phyloP scores from a whole-genome alignment of 2,888 invertebrate species.

The Agrochola circellaris region DNA sequence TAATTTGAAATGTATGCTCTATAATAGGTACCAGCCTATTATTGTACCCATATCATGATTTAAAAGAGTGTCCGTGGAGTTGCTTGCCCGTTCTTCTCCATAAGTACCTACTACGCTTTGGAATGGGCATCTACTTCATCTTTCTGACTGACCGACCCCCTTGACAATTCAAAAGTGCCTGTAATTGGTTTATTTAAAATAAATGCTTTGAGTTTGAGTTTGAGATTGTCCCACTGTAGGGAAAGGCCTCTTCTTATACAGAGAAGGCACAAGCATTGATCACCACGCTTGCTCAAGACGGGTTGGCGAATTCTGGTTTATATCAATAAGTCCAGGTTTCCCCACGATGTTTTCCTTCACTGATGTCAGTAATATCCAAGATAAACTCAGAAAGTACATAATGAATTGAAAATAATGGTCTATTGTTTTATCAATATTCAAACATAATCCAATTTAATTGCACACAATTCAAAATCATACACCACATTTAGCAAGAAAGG shows the following conservation, averaged over 20 bases:
- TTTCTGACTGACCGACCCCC: no score
- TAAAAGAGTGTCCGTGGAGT: no score
- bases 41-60: no score
- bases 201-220: no score
- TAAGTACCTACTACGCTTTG: no score
- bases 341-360: not conserved
- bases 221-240: not conserved
- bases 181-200: no score
- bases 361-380: not conserved
- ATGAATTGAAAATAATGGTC: not conserved
- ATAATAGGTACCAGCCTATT: not conserved
- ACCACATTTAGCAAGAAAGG: slow-evolving; percentile 36
- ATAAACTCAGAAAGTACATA: not conserved
- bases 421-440: slow-evolving; percentile 21
- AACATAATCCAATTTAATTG: not conserved
- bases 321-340: not conserved
- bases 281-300: not conserved
- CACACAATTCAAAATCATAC: slow-evolving; percentile 27
- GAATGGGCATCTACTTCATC: no score
- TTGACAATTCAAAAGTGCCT: no score
- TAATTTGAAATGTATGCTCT: not conserved
- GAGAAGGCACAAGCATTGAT: not conserved
- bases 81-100: no score
- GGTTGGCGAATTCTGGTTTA: not conserved
- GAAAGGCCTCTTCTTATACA: not conserved